phyloP scores from a whole-genome alignment of 2,113 vertebrate genomes.

The Theristicus caerulescens region DNA sequence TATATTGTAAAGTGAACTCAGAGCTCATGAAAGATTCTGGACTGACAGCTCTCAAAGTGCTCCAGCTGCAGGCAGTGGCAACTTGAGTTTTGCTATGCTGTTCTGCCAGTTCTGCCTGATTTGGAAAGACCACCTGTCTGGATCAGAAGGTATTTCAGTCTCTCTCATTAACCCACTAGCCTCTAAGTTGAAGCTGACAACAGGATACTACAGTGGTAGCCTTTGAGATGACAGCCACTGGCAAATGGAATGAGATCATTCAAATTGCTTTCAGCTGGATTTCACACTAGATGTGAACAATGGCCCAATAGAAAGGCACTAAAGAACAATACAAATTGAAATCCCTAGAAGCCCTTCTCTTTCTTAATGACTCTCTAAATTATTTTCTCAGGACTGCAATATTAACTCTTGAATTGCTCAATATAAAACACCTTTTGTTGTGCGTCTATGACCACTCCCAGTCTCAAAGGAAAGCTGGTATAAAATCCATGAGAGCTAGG shows the following conservation, averaged over 20 bases:
- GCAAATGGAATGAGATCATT: neutral
- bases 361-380: neutral
- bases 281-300: neutral
- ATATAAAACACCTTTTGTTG: neutral
- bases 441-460: neutral
- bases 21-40: neutral
- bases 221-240: neutral
- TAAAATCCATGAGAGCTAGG: neutral
- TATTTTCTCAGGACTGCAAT: neutral
- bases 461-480: neutral
- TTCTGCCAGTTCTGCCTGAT: neutral
- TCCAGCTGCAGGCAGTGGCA: neutral
- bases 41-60: neutral
- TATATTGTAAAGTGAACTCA: neutral
- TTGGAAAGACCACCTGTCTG: neutral
- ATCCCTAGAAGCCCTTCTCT: neutral
- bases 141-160: neutral
- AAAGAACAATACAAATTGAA: neutral
- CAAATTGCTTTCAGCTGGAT: neutral
- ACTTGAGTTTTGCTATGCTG: neutral
- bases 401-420: neutral
- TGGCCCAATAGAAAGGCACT: neutral
- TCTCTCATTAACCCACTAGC: neutral
- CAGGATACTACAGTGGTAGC: neutral
- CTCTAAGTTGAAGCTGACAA: neutral